Evolutionary conservation across 1,140 invertebrate species (phyloP).

Genomic region (Calephelis virginiensis): DNA sequence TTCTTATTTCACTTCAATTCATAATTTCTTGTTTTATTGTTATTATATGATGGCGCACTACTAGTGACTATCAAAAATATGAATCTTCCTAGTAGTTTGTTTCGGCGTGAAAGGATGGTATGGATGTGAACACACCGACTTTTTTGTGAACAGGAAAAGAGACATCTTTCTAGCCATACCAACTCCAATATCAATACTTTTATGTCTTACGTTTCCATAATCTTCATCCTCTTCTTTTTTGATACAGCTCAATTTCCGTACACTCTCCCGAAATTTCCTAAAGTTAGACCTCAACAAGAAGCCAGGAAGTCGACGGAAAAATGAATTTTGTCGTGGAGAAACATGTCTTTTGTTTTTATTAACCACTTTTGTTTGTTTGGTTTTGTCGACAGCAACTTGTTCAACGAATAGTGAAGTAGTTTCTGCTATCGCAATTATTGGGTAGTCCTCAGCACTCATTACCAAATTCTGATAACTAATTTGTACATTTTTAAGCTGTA

Average conservation of each 20-base stretch:
- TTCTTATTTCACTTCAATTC: no score
- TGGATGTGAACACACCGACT: conserved; percentile 59
- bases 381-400: conserved; percentile 33
- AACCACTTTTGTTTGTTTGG: conserved; percentile 18
- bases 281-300: conserved; percentile 44
- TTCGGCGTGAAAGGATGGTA: conserved; percentile 68
- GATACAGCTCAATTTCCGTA: conserved; percentile 57
- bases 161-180: conserved; percentile 60
- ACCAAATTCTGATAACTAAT: conserved; percentile 38
- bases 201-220: conserved; percentile 52
- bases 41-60: no score
- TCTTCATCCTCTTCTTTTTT: conserved; percentile 48
- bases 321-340: conserved; percentile 24
- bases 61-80: conserved; percentile 41
- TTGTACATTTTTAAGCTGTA: background rate
- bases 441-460: conserved; percentile 56
- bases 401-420: conserved; percentile 42
- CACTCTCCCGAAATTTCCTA: conserved; percentile 39
- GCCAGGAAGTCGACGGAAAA: conserved; percentile 42
- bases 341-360: conserved; percentile 34
- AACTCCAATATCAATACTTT: conserved; percentile 64
- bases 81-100: conserved; percentile 62
- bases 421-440: conserved; percentile 45
- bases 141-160: conserved; percentile 62
- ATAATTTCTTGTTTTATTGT: no score